A percentile compares a stretch with the other conserved stretches of the same genome.
Conservation (phyloP, 2,113 vertebrate genomes). For the Clarias batrachus region DNA sequence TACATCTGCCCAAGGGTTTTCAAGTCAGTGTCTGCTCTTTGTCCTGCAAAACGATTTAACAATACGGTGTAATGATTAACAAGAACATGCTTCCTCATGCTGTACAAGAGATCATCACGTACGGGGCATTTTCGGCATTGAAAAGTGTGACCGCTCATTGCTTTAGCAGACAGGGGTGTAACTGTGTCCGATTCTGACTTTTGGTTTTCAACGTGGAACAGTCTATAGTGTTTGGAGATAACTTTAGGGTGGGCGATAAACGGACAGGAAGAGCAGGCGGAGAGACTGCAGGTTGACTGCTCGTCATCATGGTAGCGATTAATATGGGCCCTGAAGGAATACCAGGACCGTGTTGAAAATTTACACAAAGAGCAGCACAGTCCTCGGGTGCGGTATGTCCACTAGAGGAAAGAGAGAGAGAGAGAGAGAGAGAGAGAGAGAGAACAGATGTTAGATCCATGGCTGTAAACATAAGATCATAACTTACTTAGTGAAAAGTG, state of each 20-base stretch:
- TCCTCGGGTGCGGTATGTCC: conserved; percentile 68
- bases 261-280: conserved; percentile 65
- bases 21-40: conserved; percentile 56
- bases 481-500: neutral
- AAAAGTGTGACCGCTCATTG: conserved; percentile 60
- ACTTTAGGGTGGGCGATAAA: conserved; percentile 65
- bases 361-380: conserved; percentile 73
- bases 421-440: neutral
- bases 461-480: neutral
- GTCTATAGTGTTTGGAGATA: conserved; percentile 67
- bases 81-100: conserved; percentile 74
- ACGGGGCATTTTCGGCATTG: conserved; percentile 68
- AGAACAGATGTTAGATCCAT: neutral
- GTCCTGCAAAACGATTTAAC: conserved; percentile 67
- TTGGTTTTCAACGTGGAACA: conserved; percentile 63
- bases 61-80: conserved; percentile 67
- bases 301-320: conserved; percentile 66
- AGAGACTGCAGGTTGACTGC: conserved; percentile 61
- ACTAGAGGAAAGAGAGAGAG: conserved; percentile 53
- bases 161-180: conserved; percentile 29
- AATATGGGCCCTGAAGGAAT: conserved; percentile 69
- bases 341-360: conserved; percentile 68
- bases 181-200: conserved; percentile 15
- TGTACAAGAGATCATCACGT: conserved; percentile 64
- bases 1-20: conserved; percentile 32